phyloP scores from a whole-genome alignment of 64 coral and sea anemone genomes.

The Actinia tenebrosa region DNA sequence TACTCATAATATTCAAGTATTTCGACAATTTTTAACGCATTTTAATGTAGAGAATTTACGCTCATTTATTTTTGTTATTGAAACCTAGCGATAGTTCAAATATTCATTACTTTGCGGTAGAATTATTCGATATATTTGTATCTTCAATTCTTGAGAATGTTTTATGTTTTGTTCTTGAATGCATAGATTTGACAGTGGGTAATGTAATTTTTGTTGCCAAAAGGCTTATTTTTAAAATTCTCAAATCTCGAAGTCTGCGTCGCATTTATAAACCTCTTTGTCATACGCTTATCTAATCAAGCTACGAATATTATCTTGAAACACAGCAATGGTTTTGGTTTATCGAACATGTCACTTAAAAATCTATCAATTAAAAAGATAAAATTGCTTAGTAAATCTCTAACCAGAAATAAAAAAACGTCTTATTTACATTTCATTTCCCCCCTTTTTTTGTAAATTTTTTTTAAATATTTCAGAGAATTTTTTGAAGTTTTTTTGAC shows the following conservation, averaged over 20 bases:
- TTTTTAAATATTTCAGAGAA: neutral
- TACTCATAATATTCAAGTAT: neutral
- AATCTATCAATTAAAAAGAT: neutral
- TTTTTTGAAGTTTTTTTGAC: neutral
- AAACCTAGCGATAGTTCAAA: neutral
- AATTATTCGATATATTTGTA: neutral
- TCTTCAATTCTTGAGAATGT: neutral
- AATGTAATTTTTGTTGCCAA: neutral
- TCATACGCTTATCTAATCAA: neutral
- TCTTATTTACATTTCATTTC: neutral
- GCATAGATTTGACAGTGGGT: neutral
- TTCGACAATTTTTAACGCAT: neutral
- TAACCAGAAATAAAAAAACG: neutral
- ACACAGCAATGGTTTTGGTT: neutral
- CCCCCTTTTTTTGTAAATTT: neutral
- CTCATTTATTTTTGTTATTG: neutral
- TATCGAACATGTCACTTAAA: slow-evolving; percentile 1
- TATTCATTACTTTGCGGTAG: neutral
- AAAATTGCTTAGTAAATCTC: neutral
- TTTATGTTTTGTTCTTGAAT: neutral
- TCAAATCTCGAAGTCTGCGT: neutral
- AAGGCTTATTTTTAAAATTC: neutral
- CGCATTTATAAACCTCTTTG: neutral
- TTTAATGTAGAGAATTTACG: neutral
- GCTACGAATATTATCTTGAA: neutral